Conservation (phyloP, 1,140 invertebrate species). For the Caenorhabditis inopinata region DNA sequence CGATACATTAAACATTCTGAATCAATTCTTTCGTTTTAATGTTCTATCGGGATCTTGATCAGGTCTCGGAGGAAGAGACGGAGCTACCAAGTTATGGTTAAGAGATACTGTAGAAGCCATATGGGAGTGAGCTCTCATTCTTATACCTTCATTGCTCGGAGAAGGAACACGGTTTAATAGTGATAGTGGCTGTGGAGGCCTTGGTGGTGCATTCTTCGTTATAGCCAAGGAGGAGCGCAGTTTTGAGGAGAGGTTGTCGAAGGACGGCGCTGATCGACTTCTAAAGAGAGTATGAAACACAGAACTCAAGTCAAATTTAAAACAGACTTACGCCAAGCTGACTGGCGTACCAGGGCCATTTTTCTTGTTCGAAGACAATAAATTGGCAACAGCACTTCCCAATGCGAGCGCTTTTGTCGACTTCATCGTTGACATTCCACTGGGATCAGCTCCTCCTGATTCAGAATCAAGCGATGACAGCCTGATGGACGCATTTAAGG, state of each 20-base stretch:
- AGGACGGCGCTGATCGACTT: not conserved
- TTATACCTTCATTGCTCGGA: not conserved
- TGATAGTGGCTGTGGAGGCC: not conserved
- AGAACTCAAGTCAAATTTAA: not conserved
- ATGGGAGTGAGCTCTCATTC: constrained; percentile 5
- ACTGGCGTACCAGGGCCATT: not conserved
- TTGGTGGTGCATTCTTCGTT: not conserved
- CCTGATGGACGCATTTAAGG: not conserved
- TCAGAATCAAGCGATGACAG: not conserved
- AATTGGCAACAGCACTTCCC: not conserved
- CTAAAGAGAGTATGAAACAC: not conserved
- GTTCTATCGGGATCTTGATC: not conserved
- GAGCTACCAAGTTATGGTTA: not conserved
- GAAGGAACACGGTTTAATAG: not conserved
- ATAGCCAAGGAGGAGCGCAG: not conserved
- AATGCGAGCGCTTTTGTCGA: not conserved
- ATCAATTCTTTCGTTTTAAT: not conserved
- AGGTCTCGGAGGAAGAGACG: not conserved
- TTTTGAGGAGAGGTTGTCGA: constrained; percentile 7
- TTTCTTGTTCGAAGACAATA: constrained; percentile 14
- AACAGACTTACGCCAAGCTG: not conserved
- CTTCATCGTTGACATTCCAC: not conserved
- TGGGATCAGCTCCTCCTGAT: not conserved
- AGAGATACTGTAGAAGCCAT: not conserved
- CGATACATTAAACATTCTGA: no score